These are phyloP conservation scores for Botia kubotai DNA, from an alignment of 2,797 vertebrate genomes.

Conservation along the genomic window DNA sequence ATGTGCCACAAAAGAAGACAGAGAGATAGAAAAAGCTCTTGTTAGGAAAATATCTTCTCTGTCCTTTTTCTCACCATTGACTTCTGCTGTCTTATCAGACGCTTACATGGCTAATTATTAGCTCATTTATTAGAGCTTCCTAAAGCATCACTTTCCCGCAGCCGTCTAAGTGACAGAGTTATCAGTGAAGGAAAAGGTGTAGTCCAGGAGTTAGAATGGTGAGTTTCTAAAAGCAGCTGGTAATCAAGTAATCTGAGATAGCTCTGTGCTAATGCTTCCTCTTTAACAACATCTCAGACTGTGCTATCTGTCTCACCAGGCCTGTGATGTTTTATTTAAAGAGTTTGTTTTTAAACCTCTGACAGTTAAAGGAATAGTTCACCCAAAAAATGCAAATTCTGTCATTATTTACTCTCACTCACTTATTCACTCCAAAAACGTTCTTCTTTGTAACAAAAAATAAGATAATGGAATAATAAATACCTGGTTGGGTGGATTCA, in stretches of 20 bases:
- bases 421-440: background rate
- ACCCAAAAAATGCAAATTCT: background rate
- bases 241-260: conserved; percentile 59
- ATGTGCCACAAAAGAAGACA: conserved; percentile 33
- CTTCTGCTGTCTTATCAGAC: conserved; percentile 57
- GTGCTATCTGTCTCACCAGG: conserved; percentile 44
- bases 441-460: background rate
- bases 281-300: conserved; percentile 44
- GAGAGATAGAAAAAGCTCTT: conserved; percentile 33
- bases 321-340: conserved; percentile 11
- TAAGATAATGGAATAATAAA: background rate
- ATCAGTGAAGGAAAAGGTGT: conserved; percentile 59
- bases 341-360: conserved; percentile 8
- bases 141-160: conserved; percentile 24
- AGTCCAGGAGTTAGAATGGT: conserved; percentile 43
- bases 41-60: conserved; percentile 36
- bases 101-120: conserved; percentile 53
- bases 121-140: conserved; percentile 43
- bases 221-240: conserved; percentile 58
- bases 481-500: background rate
- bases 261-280: conserved; percentile 46
- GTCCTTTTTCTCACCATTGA: conserved; percentile 39
- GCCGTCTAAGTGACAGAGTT: conserved; percentile 41
- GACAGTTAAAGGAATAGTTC: background rate
- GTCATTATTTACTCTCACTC: background rate